A percentile compares a stretch with the other conserved stretches of the same genome.
Conservation (phyloP, 2,797 vertebrate species). For the Sylvia borin region DNA sequence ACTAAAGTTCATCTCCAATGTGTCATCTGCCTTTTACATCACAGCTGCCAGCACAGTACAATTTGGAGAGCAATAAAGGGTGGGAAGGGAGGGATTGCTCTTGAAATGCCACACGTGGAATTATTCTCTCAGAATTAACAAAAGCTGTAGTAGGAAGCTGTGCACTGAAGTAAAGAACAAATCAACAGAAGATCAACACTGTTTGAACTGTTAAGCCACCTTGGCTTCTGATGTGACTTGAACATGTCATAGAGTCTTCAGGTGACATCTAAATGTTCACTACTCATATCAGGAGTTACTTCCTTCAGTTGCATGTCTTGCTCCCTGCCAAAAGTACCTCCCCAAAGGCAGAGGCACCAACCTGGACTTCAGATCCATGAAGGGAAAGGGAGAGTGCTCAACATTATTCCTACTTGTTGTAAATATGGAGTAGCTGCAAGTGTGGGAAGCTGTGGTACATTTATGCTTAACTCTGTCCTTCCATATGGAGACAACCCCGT, state of each 20-base stretch:
- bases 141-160: neutral
- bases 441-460: neutral
- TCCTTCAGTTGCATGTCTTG: neutral
- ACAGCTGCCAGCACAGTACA: neutral
- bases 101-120: neutral
- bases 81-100: neutral
- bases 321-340: neutral
- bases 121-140: neutral
- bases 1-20: accelerated
- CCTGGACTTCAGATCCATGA: neutral
- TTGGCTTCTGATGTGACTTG: neutral
- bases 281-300: neutral
- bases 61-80: neutral
- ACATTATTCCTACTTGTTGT: neutral
- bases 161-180: neutral
- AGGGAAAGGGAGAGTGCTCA: neutral
- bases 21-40: neutral
- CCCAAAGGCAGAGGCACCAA: neutral
- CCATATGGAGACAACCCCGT: accelerated
- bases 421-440: neutral
- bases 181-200: neutral
- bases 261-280: neutral
- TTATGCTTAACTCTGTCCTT: neutral
- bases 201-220: neutral
- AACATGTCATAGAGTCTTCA: neutral